Percentiles rank a stretch among this genome's conserved stretches.
Conservation (phyloP, 2,888 invertebrate species). For the Ichneumon xanthorius region DNA sequence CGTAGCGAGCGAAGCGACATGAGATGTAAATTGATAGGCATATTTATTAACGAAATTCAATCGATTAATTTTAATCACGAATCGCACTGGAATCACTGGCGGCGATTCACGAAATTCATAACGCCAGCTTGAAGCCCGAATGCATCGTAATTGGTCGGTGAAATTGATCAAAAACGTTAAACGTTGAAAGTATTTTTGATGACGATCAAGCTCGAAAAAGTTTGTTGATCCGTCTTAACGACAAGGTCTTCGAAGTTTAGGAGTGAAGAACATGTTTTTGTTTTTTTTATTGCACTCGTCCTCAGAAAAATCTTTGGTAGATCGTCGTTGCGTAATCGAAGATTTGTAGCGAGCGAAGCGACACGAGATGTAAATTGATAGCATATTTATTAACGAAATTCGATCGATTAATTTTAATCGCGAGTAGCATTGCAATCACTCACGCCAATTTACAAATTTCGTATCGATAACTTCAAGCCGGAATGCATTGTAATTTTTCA, state of each 20-base stretch:
- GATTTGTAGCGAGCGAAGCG: neutral
- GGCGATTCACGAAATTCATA: neutral
- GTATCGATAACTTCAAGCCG: neutral
- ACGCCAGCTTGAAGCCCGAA: neutral
- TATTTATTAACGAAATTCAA: constrained; percentile 47
- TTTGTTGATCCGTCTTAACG: constrained; percentile 76
- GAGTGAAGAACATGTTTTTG: constrained; percentile 73
- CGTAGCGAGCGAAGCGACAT: neutral
- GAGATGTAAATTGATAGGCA: constrained; percentile 30
- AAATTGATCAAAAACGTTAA: neutral
- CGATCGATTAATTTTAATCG: constrained; percentile 23
- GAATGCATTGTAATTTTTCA: neutral
- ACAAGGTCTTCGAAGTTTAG: constrained; percentile 86
- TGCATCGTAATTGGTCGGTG: neutral
- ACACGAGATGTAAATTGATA: constrained; percentile 19
- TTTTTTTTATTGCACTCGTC: neutral
- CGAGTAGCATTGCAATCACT: neutral
- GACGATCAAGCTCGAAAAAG: neutral
- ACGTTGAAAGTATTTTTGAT: neutral
- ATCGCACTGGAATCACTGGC: neutral
- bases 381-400: constrained; percentile 46
- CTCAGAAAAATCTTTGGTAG: neutral
- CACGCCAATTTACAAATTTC: neutral
- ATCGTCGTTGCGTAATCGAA: neutral
- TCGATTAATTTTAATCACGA: constrained; percentile 14